Evolutionary conservation across 2,797 vertebrate genomes (phyloP).

Genomic region (Prunella strophiata): DNA sequence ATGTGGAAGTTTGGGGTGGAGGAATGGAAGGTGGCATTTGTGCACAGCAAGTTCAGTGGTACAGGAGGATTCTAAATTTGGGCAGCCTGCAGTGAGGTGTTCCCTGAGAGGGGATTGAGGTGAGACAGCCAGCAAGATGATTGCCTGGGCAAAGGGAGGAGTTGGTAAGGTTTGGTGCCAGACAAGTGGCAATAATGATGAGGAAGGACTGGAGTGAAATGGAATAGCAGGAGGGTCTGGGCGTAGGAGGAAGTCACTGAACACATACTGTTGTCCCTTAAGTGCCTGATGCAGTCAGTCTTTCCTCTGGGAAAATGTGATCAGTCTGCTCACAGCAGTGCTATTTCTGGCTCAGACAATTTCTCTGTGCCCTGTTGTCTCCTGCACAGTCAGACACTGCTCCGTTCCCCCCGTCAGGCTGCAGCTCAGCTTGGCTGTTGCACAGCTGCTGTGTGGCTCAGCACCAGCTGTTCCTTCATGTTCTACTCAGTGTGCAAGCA

Average conservation of each 20-base stretch:
- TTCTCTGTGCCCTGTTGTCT: neutral
- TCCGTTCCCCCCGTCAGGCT: neutral
- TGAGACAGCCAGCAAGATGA: neutral
- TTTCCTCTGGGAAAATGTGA: neutral
- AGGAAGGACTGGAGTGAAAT: neutral
- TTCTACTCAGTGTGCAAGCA: neutral
- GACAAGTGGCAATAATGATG: neutral
- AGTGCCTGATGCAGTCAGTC: neutral
- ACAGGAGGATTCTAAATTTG: neutral
- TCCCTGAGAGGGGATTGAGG: neutral
- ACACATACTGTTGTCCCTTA: neutral
- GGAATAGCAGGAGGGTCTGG: neutral
- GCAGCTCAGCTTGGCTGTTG: neutral
- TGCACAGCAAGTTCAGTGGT: neutral
- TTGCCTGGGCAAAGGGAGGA: neutral
- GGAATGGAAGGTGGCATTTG: neutral
- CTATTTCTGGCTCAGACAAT: slow-evolving; percentile 19
- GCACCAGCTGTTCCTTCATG: neutral
- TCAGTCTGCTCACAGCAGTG: neutral
- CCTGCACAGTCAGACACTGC: neutral
- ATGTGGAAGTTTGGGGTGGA: neutral
- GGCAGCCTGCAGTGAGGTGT: neutral
- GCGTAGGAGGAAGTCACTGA: neutral
- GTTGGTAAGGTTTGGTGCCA: neutral
- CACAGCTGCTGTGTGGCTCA: neutral